Evolutionary conservation across 2,113 vertebrate species (phyloP), one percentile per base, ranked within the genome.

Genomic region (Calyptommatus sinebrachiatus): DNA sequence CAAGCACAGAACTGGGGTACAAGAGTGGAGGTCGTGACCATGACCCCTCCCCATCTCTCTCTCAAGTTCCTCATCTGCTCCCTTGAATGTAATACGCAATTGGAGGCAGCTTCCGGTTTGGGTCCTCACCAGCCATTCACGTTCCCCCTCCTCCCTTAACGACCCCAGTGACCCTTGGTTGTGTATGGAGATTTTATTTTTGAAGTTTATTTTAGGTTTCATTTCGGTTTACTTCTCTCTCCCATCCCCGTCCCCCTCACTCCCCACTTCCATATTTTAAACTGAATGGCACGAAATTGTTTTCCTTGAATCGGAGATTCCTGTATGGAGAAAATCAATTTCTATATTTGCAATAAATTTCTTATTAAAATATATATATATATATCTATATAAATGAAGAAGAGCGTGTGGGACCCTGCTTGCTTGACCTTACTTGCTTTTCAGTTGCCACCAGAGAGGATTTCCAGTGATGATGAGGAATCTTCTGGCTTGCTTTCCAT

Each of bases 271-370:
- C 84, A 85, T 85, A 72, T 95, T 95, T 94, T 91, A 93, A 95
- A 95, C 89, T 84, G 90, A 94, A 94, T 93, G 94, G 94, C 94
- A 95, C 95, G 93, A 94, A 94, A 93, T 94, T 84, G 60, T 95
- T 94, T 94, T 93, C 94, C 93, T 95, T 92, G 92, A 94, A 92
- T 95, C 8, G 89, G 89, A 94, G 92, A 95, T 95, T 95, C 94
- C 94, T 95, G 94, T 94, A 95, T 91, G 94, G 93, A 96, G 91
- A 95, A 93, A 95, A 94, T 94, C 95, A 93, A 95, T 96, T 96
- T 96, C 95, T 96, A 96, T 95, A 96, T 95, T 96, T 96, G 95
- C 95, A 96, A 96, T 95, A 96, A 96, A 95, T 96, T 96, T 96
- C 95, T 94, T 96, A 96, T 95, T 94, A 84, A 94, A 96, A 96